These are phyloP conservation scores for Cladorhizidae sp. DNA, from an alignment of 37 sponge, comb jelly and placozoan species.

Conservation along the genomic window DNA sequence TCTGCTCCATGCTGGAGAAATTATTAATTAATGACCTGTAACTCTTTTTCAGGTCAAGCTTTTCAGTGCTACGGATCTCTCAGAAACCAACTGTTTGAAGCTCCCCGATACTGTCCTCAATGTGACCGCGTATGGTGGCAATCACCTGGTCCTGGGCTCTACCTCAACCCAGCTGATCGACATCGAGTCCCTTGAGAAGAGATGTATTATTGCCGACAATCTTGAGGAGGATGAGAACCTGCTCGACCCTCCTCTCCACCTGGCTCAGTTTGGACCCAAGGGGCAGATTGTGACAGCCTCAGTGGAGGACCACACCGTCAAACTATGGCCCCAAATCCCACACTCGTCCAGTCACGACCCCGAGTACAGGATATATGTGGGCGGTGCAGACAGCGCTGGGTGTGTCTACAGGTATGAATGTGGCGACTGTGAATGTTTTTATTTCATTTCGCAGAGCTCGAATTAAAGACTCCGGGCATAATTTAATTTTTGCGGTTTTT, in stretches of 20 bases:
- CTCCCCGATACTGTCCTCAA: slow-evolving; percentile 55
- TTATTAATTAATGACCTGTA: background rate
- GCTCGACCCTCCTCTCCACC: slow-evolving; percentile 66
- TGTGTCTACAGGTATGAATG: slow-evolving; percentile 39
- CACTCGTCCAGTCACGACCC: slow-evolving; percentile 6
- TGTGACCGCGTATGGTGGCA: background rate
- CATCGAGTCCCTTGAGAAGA: slow-evolving; percentile 13
- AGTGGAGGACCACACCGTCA: slow-evolving; percentile 53
- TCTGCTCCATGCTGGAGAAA: too few relatives aligned
- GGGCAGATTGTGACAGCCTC: slow-evolving; percentile 63
- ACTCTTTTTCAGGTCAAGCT: slow-evolving; percentile 32
- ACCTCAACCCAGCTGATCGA: slow-evolving; percentile 46
- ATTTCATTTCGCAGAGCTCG: too few relatives aligned
- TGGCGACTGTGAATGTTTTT: background rate
- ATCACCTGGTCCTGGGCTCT: slow-evolving; percentile 48
- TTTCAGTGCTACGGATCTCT: slow-evolving; percentile 33
- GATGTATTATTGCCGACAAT: slow-evolving; percentile 56
- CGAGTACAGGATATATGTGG: slow-evolving; percentile 5
- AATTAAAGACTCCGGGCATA: too few relatives aligned
- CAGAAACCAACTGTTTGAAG: background rate
- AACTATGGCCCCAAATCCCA: slow-evolving; percentile 52
- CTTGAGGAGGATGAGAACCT: slow-evolving; percentile 52
- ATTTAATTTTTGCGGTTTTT: too few relatives aligned
- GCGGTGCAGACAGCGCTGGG: slow-evolving; percentile 11
- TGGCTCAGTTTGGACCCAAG: slow-evolving; percentile 53